phyloP scores from a whole-genome alignment of 2,888 invertebrate species.

The Cataglyphis altisquamis region DNA sequence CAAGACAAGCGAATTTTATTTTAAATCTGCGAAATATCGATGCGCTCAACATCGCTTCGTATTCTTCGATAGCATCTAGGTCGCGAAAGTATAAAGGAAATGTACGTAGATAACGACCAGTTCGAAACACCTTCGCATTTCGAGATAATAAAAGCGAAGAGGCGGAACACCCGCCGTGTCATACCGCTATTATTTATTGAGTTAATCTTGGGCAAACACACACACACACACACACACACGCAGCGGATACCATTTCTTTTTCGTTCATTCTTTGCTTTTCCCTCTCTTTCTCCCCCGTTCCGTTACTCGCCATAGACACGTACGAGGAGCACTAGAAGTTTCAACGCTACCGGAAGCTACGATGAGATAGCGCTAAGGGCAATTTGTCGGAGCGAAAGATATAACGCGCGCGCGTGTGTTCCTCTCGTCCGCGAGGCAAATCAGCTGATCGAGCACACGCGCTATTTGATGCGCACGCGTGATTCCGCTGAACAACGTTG shows the following conservation, averaged over 20 bases:
- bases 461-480: slow-evolving; percentile 51
- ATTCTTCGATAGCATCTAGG: background rate
- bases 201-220: slow-evolving; percentile 51
- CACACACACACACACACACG: background rate
- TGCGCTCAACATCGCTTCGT: background rate
- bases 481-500: slow-evolving; percentile 45
- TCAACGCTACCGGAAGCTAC: slow-evolving; percentile 61
- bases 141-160: slow-evolving; percentile 51
- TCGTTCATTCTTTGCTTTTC: slow-evolving; percentile 24
- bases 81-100: slow-evolving; percentile 2
- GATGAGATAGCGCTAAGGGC: slow-evolving; percentile 61
- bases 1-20: background rate
- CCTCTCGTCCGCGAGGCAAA: slow-evolving; percentile 23
- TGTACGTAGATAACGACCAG: background rate
- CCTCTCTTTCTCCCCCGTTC: background rate
- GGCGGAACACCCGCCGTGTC: slow-evolving; percentile 38
- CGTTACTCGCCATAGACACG: slow-evolving; percentile 50
- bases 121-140: slow-evolving; percentile 24
- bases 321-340: slow-evolving; percentile 57
- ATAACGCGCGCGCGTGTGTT: slow-evolving; percentile 18
- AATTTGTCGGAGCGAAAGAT: slow-evolving; percentile 59
- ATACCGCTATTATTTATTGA: slow-evolving; percentile 57
- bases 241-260: slow-evolving; percentile 16
- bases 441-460: slow-evolving; percentile 33
- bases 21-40: background rate